Percentiles rank a stretch among this genome's conserved stretches.
Conservation (phyloP, 2,113 vertebrate species). For the Trematomus loennbergii region DNA sequence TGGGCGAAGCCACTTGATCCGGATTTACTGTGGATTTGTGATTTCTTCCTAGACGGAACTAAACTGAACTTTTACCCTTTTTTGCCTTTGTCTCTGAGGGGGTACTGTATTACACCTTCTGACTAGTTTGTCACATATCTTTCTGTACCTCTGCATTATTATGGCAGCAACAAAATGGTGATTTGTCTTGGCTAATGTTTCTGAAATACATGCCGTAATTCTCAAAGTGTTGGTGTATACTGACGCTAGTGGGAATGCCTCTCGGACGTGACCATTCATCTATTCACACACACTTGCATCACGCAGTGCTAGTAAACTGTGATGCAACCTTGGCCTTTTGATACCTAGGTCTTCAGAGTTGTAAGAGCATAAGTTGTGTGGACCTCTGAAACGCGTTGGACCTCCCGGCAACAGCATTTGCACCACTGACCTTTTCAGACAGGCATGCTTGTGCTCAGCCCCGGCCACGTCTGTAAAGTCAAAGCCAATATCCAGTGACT, state of each 20-base stretch:
- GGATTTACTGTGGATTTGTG: conserved; percentile 55
- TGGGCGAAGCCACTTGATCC: conserved; percentile 59
- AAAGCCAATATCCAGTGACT: conserved; percentile 69
- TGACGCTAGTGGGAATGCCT: conserved; percentile 26
- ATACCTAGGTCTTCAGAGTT: conserved; percentile 43
- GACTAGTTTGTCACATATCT: conserved; percentile 25
- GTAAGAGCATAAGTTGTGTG: conserved; percentile 46
- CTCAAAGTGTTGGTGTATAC: conserved; percentile 39
- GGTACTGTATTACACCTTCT: conserved; percentile 6
- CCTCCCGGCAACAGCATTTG: conserved; percentile 35
- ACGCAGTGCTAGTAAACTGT: conserved; percentile 21
- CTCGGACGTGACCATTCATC: conserved; percentile 30
- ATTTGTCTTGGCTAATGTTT: conserved; percentile 20
- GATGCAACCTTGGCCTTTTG: conserved; percentile 51
- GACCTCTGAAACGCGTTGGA: conserved; percentile 46
- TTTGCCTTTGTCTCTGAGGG: conserved; percentile 17
- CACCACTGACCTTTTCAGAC: conserved; percentile 74
- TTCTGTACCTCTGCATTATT: conserved; percentile 9
- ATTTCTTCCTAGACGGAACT: conserved; percentile 49
- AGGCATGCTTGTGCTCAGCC: conserved; percentile 43
- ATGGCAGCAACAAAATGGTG: conserved; percentile 11
- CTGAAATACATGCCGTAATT: conserved; percentile 20
- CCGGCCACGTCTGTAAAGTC: conserved; percentile 47
- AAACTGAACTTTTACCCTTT: conserved; percentile 39
- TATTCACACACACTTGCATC: conserved; percentile 21